Evolutionary conservation across 2,888 invertebrate genomes (phyloP).

Genomic region (Xylocampa areola): DNA sequence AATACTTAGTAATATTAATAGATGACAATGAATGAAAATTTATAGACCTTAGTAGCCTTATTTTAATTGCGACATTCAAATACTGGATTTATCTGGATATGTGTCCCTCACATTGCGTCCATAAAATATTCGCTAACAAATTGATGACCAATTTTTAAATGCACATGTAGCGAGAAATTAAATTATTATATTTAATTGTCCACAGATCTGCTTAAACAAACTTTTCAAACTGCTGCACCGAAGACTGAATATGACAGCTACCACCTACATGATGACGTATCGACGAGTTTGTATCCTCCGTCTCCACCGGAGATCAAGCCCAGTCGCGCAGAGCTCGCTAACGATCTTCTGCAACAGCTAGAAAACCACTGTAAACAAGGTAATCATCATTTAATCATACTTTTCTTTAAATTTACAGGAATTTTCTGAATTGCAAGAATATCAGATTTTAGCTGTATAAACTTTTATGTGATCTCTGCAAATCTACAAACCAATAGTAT

Average conservation of each 20-base stretch:
- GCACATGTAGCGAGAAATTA: no score
- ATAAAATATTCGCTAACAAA: background rate
- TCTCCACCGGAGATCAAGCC: constrained; percentile 84
- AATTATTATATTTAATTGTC: constrained; percentile 40
- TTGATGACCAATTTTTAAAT: background rate
- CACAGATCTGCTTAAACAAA: constrained; percentile 84
- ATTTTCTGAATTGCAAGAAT: no score
- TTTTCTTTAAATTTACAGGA: no score
- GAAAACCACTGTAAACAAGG: constrained; percentile 93
- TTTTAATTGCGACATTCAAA: constrained; percentile 10
- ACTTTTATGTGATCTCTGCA: no score
- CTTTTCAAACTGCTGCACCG: constrained; percentile 79
- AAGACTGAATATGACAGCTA: constrained; percentile 76
- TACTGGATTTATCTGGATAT: background rate
- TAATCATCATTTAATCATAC: constrained; percentile 60
- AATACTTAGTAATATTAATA: no score
- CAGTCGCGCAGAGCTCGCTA: constrained; percentile 90
- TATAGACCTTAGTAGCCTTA: background rate
- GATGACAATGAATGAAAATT: background rate
- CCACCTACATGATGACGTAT: constrained; percentile 73
- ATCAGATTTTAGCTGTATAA: no score
- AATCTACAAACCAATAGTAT: no score
- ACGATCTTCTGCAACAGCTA: constrained; percentile 91
- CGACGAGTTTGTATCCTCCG: constrained; percentile 78
- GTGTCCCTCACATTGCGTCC: no score